Evolutionary conservation across 2,888 invertebrate genomes (phyloP).

Genomic region (Megamerina dolium): DNA sequence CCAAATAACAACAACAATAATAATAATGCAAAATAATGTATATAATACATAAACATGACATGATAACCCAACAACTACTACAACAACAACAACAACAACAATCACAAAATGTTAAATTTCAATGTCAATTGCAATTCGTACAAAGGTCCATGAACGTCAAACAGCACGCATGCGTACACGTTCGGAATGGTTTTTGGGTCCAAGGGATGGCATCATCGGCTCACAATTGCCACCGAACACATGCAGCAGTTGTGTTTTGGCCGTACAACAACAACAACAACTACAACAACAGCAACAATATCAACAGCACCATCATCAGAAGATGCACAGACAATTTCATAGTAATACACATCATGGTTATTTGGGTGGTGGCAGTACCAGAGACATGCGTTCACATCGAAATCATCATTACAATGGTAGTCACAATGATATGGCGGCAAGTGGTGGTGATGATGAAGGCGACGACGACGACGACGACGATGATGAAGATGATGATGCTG

Average conservation of each 20-base stretch:
- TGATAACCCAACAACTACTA: too few relatives aligned
- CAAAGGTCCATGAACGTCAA: constrained; percentile 89
- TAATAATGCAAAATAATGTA: constrained; percentile 8
- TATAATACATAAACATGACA: too few relatives aligned
- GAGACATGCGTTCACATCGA: constrained; percentile 21
- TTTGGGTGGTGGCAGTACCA: constrained; percentile 39
- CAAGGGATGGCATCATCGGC: constrained; percentile 27
- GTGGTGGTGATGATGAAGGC: constrained; percentile 7
- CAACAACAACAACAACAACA: too few relatives aligned
- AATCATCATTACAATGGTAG: constrained; percentile 23
- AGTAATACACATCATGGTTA: too few relatives aligned
- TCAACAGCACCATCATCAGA: constrained; percentile 22
- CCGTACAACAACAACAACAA: constrained; percentile 16
- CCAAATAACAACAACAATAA: constrained; percentile 23
- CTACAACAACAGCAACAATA: constrained; percentile 10
- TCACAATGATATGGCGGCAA: constrained; percentile 17
- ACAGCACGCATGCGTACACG: constrained; percentile 93
- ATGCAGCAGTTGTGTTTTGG: constrained; percentile 43
- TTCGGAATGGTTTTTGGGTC: constrained; percentile 89
- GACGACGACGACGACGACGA: constrained; percentile 26
- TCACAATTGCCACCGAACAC: constrained; percentile 38
- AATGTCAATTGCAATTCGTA: background rate
- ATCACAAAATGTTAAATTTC: too few relatives aligned
- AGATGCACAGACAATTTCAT: too few relatives aligned
- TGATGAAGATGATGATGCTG: constrained; percentile 22